A percentile compares a stretch with the other conserved stretches of the same genome.
Conservation (phyloP, 1,140 invertebrate species). For the Calliopsis andreniformis region DNA sequence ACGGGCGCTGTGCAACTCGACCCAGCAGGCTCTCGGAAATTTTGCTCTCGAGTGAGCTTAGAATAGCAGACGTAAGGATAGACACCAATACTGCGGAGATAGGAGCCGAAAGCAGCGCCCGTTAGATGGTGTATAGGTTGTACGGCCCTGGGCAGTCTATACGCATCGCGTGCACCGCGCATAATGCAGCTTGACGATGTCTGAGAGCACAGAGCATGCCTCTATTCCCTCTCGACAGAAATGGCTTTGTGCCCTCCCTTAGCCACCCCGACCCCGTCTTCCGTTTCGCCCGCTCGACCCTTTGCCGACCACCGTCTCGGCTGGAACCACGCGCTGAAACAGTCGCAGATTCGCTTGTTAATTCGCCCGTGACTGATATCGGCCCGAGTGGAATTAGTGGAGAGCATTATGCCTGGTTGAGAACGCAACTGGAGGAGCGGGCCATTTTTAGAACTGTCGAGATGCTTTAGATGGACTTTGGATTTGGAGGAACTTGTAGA, state of each 20-base stretch:
- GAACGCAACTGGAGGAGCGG: no score
- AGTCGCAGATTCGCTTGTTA: conserved; percentile 27
- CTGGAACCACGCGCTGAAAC: conserved; percentile 31
- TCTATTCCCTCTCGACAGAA: conserved; percentile 64
- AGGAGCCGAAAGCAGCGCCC: not conserved
- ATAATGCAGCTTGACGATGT: conserved; percentile 57
- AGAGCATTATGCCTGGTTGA: conserved; percentile 2
- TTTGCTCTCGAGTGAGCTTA: conserved; percentile 22
- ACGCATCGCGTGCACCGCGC: conserved; percentile 53
- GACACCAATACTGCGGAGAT: not conserved
- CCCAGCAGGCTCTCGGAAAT: not conserved
- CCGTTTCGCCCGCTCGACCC: conserved; percentile 27
- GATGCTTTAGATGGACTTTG: no score
- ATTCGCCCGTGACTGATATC: conserved; percentile 32
- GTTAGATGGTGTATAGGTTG: not conserved
- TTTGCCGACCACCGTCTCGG: conserved; percentile 41
- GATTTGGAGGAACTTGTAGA: no score
- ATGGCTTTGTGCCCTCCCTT: conserved; percentile 64
- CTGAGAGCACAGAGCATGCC: conserved; percentile 63
- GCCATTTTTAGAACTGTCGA: no score
- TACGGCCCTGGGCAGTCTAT: conserved; percentile 50
- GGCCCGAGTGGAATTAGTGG: not conserved
- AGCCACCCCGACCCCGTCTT: conserved; percentile 25
- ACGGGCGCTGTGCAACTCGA: conserved; percentile 3
- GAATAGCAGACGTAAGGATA: not conserved